Conservation (phyloP, 1,140 invertebrate genomes). For the Tribolium castaneum region DNA sequence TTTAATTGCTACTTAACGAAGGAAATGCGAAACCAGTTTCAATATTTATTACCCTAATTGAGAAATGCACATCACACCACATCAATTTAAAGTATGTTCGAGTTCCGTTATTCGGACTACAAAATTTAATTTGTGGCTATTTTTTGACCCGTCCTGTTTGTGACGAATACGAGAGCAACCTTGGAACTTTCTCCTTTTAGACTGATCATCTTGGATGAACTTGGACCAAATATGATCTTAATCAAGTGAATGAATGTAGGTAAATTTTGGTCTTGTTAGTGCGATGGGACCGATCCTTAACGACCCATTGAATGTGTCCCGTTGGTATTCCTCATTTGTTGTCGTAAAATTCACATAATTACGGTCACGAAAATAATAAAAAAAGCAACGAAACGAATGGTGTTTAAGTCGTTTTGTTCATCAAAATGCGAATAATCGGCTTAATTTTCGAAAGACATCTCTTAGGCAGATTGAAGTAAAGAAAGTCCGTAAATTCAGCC, state of each 20-base stretch:
- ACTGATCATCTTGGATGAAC: neutral
- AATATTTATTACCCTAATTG: slow-evolving; percentile 1
- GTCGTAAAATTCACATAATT: too few relatives aligned
- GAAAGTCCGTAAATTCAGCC: neutral
- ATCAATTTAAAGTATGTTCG: slow-evolving; percentile 29
- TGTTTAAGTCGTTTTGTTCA: neutral
- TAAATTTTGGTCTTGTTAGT: neutral
- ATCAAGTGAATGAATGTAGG: neutral
- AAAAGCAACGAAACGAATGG: neutral
- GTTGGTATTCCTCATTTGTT: neutral
- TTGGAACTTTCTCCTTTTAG: slow-evolving; percentile 23
- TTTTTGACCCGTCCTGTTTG: slow-evolving; percentile 27
- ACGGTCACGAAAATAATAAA: neutral
- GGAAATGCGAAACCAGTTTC: neutral
- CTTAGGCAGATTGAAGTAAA: neutral
- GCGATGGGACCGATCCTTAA: neutral
- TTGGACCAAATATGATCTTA: neutral
- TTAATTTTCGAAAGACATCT: neutral
- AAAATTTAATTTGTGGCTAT: slow-evolving; percentile 23
- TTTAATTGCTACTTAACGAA: neutral
- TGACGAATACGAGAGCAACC: slow-evolving; percentile 2
- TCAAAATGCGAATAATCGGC: neutral
- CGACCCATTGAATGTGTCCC: neutral
- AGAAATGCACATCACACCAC: slow-evolving; percentile 1
- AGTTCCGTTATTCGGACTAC: slow-evolving; percentile 36